Evolutionary conservation across 2,888 invertebrate species (phyloP), one percentile per base, ranked within the genome.

Genomic region (Melieria omissa): DNA sequence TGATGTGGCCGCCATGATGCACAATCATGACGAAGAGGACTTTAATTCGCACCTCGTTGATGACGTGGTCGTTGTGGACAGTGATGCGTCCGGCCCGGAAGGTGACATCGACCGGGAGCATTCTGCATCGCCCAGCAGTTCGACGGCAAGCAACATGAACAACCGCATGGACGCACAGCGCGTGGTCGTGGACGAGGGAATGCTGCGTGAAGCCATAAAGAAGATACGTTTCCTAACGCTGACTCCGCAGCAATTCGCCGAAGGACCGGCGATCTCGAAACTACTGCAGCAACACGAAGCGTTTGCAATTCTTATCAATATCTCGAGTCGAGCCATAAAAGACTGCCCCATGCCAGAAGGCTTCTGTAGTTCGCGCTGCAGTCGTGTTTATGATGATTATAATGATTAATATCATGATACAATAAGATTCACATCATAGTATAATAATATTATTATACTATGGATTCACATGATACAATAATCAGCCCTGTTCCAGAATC

Each of bases 161-260:
- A 82, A 81, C 55, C 78, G 83, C 16, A 81, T 83, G 81, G 83
- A 83, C 58, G 82, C 82, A 4, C 85, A 85, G 54, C 80, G 83
- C 46, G 81, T 80, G 16, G 79, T 80, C 0, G 78, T 85, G 61
- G 86, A 86, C 54, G 81, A 83, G 0, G 79, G 80, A 5, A 79
- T 90, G 16, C 88, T 92, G 71, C 88, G 93, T 3, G 90, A 91
- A 78, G 92, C 92, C 0, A 88, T 95, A 1, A 91, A 91, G 81
- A 93, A 94, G 86, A 92, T 95, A 73, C 90, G 95, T 42, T 95
- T 95, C 86, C 88, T 95, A 10, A 94, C 93, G 0, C 87, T 95
- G 77, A 91, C 91, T 0, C 93, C 95, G 0, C 92, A 93, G 83
- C 93, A 95, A 87, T 95, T 95, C 84, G 94, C 95, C 0, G 93